Base-by-base conservation (phyloP, 2,888 invertebrate genomes). In the Mimas tiliae region DNA sequence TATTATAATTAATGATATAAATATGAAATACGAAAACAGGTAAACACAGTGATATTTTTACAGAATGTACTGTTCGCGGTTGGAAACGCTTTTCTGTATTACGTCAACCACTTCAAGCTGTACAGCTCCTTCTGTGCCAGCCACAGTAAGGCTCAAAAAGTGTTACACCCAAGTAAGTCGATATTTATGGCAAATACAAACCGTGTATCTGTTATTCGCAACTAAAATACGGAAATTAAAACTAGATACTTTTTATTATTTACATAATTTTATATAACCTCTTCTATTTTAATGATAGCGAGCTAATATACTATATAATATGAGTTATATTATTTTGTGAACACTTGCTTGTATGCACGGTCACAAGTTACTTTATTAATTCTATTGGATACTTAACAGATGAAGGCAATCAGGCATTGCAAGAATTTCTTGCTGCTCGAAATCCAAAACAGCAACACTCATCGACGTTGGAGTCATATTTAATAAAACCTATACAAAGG, bases 81-180 rank as follows among this genome's bases (percentile, higher is more conserved):
- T 86, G 99, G 98, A 81, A 98, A 98, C 89, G 98, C 99, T 84
- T 99, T 99, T 94, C 96, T 99, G 81, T 98, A 97, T 94, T 98
- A 99, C 89, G 98, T 99, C 85, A 98, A 99, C 94, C 98, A 99
- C 94, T 99, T 99, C 95, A 99, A 99, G 94, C 95, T 99, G 80
- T 99, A 99, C 95, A 99, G 99, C 91, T 98, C 99, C 77, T 99
- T 99, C 94, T 99, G 99, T 94, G 99, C 99, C 74, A 98, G 98
- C 93, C 99, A 99, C 92, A 99, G 99, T 85, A 98, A 99, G 94
- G 98, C 99, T 74, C 99, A 99, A 94, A 99, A 99, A 95, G 98
- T 99, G 85, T 95, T 99, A 85, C 98, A 99, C 95, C 98, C 98
- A 84, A 98, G 98, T 98, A 95, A 97, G 97, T 95, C 4, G 42